These are phyloP conservation scores for Drosophila erecta DNA, from an alignment of 1,140 invertebrate genomes.

Conservation along the genomic window DNA sequence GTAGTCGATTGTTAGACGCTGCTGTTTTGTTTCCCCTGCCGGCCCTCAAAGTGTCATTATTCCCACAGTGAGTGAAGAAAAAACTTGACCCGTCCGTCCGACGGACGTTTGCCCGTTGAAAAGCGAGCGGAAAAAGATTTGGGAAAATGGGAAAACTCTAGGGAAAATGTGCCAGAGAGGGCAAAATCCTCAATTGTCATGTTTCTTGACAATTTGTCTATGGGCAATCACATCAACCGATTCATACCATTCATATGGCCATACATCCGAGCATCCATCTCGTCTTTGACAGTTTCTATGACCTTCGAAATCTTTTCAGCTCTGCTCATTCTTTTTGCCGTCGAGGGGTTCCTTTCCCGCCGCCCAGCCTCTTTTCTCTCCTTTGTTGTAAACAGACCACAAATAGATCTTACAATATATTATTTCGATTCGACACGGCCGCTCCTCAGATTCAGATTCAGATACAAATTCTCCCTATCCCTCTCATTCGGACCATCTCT, in stretches of 20 bases:
- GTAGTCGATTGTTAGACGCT: slow-evolving; percentile 40
- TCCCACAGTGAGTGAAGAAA: slow-evolving; percentile 36
- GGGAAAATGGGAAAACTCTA: slow-evolving; percentile 12
- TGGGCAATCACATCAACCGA: slow-evolving; percentile 62
- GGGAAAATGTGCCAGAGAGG: slow-evolving; percentile 19
- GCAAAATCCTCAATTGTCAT: slow-evolving; percentile 53
- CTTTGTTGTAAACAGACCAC: slow-evolving; percentile 55
- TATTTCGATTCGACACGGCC: slow-evolving; percentile 57
- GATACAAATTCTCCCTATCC: not conserved
- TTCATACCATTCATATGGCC: slow-evolving; percentile 40
- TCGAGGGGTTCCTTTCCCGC: slow-evolving; percentile 22
- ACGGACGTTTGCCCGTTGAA: not conserved
- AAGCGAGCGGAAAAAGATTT: slow-evolving; percentile 1
- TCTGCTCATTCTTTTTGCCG: slow-evolving; percentile 23
- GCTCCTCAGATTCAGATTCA: slow-evolving; percentile 7
- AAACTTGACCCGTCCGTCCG: slow-evolving; percentile 39
- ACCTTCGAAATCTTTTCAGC: slow-evolving; percentile 51
- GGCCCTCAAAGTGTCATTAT: slow-evolving; percentile 49
- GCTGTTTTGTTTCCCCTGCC: slow-evolving; percentile 46
- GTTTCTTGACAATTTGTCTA: slow-evolving; percentile 66
- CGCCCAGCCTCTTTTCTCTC: not conserved
- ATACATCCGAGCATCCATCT: slow-evolving; percentile 43
- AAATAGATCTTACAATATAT: slow-evolving; percentile 60
- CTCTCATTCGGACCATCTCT: not conserved
- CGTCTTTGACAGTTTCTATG: slow-evolving; percentile 54